Evolutionary conservation across 2,888 invertebrate species (phyloP), one percentile per base, ranked within the genome.

Genomic region (Coleophora flavipennella): DNA sequence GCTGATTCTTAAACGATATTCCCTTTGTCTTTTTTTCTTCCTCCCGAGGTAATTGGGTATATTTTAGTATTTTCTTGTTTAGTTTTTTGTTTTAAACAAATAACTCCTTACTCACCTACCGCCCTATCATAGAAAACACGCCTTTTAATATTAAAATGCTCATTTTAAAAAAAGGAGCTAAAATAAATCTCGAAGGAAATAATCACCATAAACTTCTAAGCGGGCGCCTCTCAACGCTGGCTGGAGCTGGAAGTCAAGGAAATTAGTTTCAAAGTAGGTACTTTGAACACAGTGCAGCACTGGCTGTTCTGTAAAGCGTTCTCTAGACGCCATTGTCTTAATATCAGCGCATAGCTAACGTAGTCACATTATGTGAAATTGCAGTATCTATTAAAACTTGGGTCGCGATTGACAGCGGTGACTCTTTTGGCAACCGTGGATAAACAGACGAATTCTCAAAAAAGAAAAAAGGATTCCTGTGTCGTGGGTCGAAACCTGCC

Each of bases 361-460:
- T 55, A 54, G 40, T n/a, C n/a, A n/a, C n/a, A 50, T 58, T 61
- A 62, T 59, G 55, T 57, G 60, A 65, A 66, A 66, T 68, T 61
- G 57, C 66, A 63, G 57, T 59, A 49, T 54, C n/a, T n/a, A n/a
- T 53, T 28, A 50, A 45, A 49, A 49, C 44, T 48, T 45, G 42
- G 52, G 44, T 43, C 45, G 45, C 46, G 54, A 59, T 57, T 51
- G 60, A 62, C 54, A 53, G 47, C 35, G 46, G 43, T 58, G 56
- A 62, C 63, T 63, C 51, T 56, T 53, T 59, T 66, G 31, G 42
- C 39, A 47, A 29, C n/a, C n/a, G n/a, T n/a, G n/a, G n/a, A n/a
- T n/a, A n/a, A n/a, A n/a, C n/a, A n/a, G n/a, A n/a, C n/a, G n/a
- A n/a, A n/a, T n/a, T n/a, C n/a, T n/a, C n/a, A n/a, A n/a, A n/a